Evolutionary conservation across 2,113 vertebrate genomes (phyloP), one percentile per base, ranked within the genome.

Genomic region (Brienomyrus longianalis): DNA sequence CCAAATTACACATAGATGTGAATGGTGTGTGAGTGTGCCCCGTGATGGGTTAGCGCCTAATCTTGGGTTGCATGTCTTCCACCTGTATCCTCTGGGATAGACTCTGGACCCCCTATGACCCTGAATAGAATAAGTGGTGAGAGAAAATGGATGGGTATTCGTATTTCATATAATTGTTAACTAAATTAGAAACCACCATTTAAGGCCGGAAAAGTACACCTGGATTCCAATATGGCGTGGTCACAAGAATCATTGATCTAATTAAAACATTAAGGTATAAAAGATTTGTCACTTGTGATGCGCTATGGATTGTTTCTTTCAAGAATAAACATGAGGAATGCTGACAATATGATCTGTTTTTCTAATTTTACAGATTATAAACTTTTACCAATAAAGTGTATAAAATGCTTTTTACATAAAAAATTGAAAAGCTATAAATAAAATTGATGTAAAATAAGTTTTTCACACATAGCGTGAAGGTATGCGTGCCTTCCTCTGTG

Each of bases 391-490:
- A 80, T 80, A 39, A 80, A 80, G 17, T 80, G 35, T 17, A 43
- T 19, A 19, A 43, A 80, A 80, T 80, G 93, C 94, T 92, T 94
- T 96, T 95, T 95, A 94, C 92, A 94, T 95, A 87, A 83, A 90
- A 48, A 90, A 91, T 91, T 86, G 93, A 90, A 91, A 93, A 96
- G 95, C 95, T 94, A 93, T 93, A 92, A 94, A 93, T 93, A 92
- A 93, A 92, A 91, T 91, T 88, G 89, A 91, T 84, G 90, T 91
- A 93, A 93, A 94, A 92, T 92, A 52, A 92, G 93, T 94, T 91
- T 91, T 84, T 92, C 87, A 91, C 90, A 86, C 91, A 93, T 91
- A 88, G 94, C 90, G 91, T 91, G 89, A 90, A 91, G 52, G 56
- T 51, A 13, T 88, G n/a, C 90, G 27, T 70, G 35, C n/a, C 8